phyloP scores from a whole-genome alignment of 92 coral and sea anemone species.

The Umimayanthus kanabou region DNA sequence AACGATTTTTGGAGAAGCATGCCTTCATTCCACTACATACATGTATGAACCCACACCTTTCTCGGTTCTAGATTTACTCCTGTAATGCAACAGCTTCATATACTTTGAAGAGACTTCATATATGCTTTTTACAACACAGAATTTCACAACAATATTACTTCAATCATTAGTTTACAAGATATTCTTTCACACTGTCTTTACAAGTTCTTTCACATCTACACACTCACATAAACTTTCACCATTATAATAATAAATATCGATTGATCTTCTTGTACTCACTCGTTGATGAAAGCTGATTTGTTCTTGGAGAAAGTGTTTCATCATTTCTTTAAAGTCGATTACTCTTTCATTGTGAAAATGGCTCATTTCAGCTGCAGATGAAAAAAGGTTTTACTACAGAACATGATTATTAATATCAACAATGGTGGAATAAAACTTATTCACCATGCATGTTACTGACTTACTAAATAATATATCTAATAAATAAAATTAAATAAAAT shows the following conservation, averaged over 20 bases:
- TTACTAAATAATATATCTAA: too few species aligned
- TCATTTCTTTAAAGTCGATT: conserved; percentile 82
- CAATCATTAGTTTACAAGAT: not conserved
- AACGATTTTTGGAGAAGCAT: too few species aligned
- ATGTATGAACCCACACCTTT: too few species aligned
- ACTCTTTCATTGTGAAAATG: conserved; percentile 89
- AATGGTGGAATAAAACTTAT: not conserved
- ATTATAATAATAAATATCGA: not conserved
- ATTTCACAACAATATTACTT: not conserved
- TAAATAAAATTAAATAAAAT: too few species aligned
- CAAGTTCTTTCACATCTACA: not conserved
- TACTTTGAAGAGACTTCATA: too few species aligned
- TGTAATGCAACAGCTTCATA: too few species aligned
- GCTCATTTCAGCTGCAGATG: conserved; percentile 85
- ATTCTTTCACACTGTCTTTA: not conserved
- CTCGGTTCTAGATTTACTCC: too few species aligned
- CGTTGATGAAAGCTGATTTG: conserved; percentile 91
- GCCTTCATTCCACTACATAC: too few species aligned
- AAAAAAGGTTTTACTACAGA: not conserved
- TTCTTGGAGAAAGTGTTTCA: conserved; percentile 88
- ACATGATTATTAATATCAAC: not conserved
- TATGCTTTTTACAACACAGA: too few species aligned
- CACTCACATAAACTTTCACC: not conserved
- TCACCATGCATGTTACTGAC: not conserved
- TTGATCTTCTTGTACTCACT: conserved; percentile 55